Evolutionary conservation across 2,113 vertebrate species (phyloP).

Genomic region (Psophia crepitans): DNA sequence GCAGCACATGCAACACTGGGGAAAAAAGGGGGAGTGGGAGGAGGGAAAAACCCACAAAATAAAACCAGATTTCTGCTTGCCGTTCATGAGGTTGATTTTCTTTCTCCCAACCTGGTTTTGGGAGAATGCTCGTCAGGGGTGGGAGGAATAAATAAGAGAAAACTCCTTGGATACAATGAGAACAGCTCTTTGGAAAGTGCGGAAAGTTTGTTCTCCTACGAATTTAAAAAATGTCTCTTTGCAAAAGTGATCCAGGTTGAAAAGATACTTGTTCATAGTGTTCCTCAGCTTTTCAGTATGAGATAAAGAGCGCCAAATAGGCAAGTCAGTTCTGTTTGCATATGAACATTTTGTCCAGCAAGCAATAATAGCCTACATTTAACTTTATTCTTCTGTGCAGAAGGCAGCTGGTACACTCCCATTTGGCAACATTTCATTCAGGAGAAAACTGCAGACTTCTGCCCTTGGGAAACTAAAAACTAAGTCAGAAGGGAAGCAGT

Average conservation of each 20-base stretch:
- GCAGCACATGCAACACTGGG: conserved; percentile 22
- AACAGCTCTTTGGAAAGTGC: neutral
- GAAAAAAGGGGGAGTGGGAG: neutral
- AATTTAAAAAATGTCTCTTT: neutral
- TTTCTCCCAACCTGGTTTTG: conserved; percentile 43
- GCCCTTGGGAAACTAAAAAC: conserved; percentile 48
- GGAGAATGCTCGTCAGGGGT: neutral
- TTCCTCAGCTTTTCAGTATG: neutral
- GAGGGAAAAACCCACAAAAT: conserved; percentile 54
- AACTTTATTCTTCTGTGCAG: conserved; percentile 6
- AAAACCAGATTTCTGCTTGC: conserved; percentile 58
- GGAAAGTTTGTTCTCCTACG: neutral
- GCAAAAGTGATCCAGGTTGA: neutral
- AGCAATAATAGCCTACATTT: neutral
- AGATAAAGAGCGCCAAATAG: neutral
- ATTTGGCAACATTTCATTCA: conserved; percentile 37
- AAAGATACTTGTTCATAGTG: neutral
- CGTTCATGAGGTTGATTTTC: neutral
- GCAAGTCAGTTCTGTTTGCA: neutral
- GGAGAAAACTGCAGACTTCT: conserved; percentile 42
- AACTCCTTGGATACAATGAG: neutral
- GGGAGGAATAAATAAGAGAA: neutral
- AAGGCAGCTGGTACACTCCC: conserved; percentile 28
- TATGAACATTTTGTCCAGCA: conserved; percentile 19
- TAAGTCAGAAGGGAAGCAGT: neutral